These are phyloP conservation scores for Chloebia gouldiae DNA, from an alignment of 2,113 vertebrate genomes.

Conservation along the genomic window DNA sequence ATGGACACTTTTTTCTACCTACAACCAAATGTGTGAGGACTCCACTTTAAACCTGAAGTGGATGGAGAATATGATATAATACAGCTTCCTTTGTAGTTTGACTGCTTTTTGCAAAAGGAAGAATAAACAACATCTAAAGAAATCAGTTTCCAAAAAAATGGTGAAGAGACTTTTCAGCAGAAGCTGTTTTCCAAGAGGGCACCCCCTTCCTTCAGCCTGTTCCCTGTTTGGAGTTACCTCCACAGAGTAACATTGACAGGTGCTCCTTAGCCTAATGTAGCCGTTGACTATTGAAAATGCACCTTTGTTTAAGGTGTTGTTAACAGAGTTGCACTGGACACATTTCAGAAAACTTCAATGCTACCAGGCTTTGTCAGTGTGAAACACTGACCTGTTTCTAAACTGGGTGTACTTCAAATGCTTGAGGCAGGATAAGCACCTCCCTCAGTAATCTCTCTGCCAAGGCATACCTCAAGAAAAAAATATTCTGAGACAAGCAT, in stretches of 20 bases:
- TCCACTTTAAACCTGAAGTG: background rate
- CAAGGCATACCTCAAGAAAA: background rate
- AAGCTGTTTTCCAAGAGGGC: background rate
- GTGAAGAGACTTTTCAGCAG: background rate
- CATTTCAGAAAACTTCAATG: background rate
- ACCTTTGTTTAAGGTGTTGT: background rate
- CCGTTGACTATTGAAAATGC: background rate
- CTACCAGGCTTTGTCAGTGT: rapidly evolving
- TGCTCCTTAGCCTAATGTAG: background rate
- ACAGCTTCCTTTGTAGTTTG: background rate
- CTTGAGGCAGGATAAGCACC: background rate
- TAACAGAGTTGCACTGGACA: background rate
- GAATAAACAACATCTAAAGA: background rate
- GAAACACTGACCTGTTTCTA: background rate
- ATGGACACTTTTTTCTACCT: background rate
- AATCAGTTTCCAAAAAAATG: background rate
- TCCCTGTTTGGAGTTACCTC: background rate
- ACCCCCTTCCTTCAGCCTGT: background rate
- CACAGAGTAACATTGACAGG: background rate
- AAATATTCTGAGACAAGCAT: background rate
- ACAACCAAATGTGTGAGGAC: background rate
- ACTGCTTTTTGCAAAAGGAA: background rate
- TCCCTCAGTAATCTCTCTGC: background rate
- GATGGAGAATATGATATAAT: background rate
- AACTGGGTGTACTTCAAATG: rapidly evolving